These are phyloP conservation scores for Apantesis nais DNA, from an alignment of 2,888 invertebrate species.

Conservation along the genomic window DNA sequence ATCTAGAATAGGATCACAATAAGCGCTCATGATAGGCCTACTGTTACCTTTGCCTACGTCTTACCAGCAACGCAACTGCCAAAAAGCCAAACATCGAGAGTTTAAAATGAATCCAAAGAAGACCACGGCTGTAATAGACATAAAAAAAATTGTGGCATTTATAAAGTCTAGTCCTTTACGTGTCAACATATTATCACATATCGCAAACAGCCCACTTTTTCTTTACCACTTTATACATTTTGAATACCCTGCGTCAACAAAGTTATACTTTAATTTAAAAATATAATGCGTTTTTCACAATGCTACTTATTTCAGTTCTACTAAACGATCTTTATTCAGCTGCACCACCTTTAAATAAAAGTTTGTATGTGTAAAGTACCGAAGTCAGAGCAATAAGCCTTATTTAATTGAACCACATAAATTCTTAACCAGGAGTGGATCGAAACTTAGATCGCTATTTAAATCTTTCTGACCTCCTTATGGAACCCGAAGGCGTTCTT, in stretches of 20 bases:
- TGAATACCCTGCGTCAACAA: background rate
- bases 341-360: background rate
- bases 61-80: too few relatives aligned
- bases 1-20: too few relatives aligned
- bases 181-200: too few relatives aligned
- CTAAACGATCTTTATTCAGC: background rate
- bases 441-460: background rate
- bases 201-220: background rate
- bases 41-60: too few relatives aligned
- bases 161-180: too few relatives aligned
- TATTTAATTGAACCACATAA: conserved; percentile 2
- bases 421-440: too few relatives aligned
- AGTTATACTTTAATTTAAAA: background rate
- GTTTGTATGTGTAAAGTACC: background rate
- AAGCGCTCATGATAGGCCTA: too few relatives aligned
- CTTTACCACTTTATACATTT: background rate
- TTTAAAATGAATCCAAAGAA: too few relatives aligned
- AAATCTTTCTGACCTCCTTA: background rate
- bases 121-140: too few relatives aligned
- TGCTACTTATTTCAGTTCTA: background rate
- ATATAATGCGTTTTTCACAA: background rate
- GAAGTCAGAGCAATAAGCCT: background rate
- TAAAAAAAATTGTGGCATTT: too few relatives aligned
- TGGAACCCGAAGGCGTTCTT: background rate
- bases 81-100: too few relatives aligned